phyloP scores from a whole-genome alignment of 2,888 invertebrate species.

The Epinotia brunnichana region DNA sequence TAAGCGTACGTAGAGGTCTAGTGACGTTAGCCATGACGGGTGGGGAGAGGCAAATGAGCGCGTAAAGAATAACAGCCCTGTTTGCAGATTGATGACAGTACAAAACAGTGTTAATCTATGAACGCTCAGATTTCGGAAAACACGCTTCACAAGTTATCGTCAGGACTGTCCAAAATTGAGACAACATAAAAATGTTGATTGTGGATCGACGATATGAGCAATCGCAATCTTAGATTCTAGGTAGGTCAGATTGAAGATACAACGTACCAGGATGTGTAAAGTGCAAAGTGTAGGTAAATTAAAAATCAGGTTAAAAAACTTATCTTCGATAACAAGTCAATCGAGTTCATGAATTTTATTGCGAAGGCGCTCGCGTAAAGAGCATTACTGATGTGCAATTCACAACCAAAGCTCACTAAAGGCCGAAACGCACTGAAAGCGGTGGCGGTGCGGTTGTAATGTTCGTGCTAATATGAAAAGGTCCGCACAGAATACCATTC shows the following conservation, averaged over 20 bases:
- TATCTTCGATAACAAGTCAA: conserved; percentile 36
- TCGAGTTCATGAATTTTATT: conserved; percentile 40
- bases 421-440: too few relatives aligned
- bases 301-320: conserved; percentile 14
- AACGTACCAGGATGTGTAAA: conserved; percentile 37
- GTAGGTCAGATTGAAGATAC: conserved; percentile 11
- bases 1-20: too few relatives aligned
- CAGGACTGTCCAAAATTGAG: neutral
- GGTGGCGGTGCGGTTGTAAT: too few relatives aligned
- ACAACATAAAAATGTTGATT: neutral
- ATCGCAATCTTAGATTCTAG: conserved; percentile 5
- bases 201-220: neutral
- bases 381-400: conserved; percentile 5
- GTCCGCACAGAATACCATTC: too few relatives aligned
- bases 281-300: conserved; percentile 15
- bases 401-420: neutral
- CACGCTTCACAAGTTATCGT: neutral
- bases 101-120: too few relatives aligned
- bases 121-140: too few relatives aligned
- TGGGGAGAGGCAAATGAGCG: too few relatives aligned
- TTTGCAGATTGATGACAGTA: too few relatives aligned
- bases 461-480: too few relatives aligned
- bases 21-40: too few relatives aligned
- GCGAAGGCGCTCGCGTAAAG: conserved; percentile 31
- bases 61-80: too few relatives aligned